These are phyloP conservation scores for Nemotelus pantherinus DNA, from an alignment of 2,888 invertebrate genomes.

Conservation along the genomic window DNA sequence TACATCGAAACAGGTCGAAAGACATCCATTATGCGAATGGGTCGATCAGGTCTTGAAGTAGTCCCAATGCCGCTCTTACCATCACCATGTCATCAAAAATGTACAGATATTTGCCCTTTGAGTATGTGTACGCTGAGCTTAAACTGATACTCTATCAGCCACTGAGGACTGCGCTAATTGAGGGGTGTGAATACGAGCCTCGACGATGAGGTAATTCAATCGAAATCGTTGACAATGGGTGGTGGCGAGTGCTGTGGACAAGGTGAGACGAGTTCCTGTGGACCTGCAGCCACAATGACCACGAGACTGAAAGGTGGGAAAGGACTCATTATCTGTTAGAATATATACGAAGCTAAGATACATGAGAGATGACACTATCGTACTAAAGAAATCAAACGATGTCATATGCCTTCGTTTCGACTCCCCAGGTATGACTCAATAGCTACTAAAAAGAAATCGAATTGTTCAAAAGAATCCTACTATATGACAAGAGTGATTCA, in stretches of 20 bases:
- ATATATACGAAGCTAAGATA: not conserved
- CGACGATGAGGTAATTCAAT: slow-evolving; percentile 36
- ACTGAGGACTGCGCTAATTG: slow-evolving; percentile 47
- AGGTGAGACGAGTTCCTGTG: not conserved
- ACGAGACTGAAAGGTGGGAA: not conserved
- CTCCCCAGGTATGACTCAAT: slow-evolving; percentile 30
- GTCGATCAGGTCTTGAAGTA: not conserved
- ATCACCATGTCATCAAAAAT: slow-evolving; percentile 2
- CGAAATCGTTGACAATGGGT: slow-evolving; percentile 26
- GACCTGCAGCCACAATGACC: not conserved
- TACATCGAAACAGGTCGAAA: not conserved
- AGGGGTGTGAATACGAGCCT: slow-evolving; percentile 41
- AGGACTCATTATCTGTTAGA: not conserved
- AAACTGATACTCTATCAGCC: slow-evolving; percentile 8
- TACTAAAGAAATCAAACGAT: slow-evolving; percentile 1
- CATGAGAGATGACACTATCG: not conserved
- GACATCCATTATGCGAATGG: not conserved
- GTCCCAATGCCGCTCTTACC: not conserved
- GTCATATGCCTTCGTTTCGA: slow-evolving; percentile 5
- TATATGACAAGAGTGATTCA: not conserved
- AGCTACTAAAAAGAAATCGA: slow-evolving; percentile 32
- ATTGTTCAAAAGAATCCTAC: slow-evolving; percentile 18
- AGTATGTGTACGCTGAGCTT: slow-evolving; percentile 10
- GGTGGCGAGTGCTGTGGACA: slow-evolving; percentile 1
- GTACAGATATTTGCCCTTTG: slow-evolving; percentile 1